Evolutionary conservation across 2,888 invertebrate species (phyloP), one percentile per base, ranked within the genome.

Genomic region (Lithophane ornitopus): DNA sequence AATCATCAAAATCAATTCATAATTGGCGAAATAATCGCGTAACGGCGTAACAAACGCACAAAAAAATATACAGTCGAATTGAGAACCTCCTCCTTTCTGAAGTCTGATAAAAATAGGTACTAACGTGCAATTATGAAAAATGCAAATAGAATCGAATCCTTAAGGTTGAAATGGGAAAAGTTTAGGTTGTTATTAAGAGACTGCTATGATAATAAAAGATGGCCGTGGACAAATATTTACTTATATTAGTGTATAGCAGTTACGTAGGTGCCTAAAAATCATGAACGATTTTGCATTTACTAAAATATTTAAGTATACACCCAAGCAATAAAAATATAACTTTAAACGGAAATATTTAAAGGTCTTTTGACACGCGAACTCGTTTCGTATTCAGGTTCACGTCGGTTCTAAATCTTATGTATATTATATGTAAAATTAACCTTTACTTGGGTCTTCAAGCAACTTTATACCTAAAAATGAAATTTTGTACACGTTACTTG

Each of bases 271-370:
- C 7, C 7, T 34, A 12, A n/a, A 7, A 54, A 34, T 73, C 58
- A 56, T 59, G 44, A 70, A 59, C 61, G 52, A 72, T 77, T 82
- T 82, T 76, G 72, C 59, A 78, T 79, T 84, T 49, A 62, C 34
- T 67, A 72, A 77, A 56, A 85, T 74, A 77, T 70, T 78, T 69
- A 72, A 82, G 72, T 77, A 72, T 79, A 72, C 66, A 68, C 49
- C 59, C 14, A 16, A 58, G 84, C 85, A 84, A 89, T 92, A 91
- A 91, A 91, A 89, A 85, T 78, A 87, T 89, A 88, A 90, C 71
- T 90, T 91, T 90, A 89, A 92, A 89, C 85, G 89, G 89, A 91
- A 91, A 88, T 88, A 88, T 89, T 92, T 89, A 89, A 91, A 91
- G 84, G 88, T 84, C 83, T 85, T 88, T 87, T 85, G 85, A 88